A percentile compares a stretch with the other conserved stretches of the same genome.
These are phyloP conservation scores for Callipepla squamata DNA, from an alignment of 2,113 vertebrate genomes.

Conservation along the genomic window DNA sequence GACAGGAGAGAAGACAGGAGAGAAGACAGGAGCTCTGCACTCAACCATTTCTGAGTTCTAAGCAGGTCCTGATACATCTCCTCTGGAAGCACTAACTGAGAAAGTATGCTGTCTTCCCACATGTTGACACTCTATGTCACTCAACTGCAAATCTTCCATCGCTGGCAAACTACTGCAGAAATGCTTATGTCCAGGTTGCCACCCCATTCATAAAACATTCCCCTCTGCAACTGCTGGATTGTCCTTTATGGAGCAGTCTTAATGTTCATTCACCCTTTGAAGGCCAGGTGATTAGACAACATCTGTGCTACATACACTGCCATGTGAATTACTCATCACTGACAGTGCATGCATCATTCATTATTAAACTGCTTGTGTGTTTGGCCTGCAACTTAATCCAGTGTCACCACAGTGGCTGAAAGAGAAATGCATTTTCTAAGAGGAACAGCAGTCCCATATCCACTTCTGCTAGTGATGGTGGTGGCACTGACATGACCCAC, in stretches of 20 bases:
- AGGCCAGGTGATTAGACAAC: slow-evolving; percentile 52
- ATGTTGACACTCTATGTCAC: not conserved
- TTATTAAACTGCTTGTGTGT: not conserved
- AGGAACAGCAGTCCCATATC: not conserved
- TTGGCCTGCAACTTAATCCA: not conserved
- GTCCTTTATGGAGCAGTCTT: slow-evolving; percentile 13
- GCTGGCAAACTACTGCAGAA: not conserved
- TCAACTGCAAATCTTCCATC: not conserved
- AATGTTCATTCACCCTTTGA: slow-evolving; percentile 56
- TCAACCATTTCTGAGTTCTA: not conserved
- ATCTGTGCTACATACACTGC: slow-evolving; percentile 25
- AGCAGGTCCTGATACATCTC: not conserved
- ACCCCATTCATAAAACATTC: slow-evolving; percentile 41
- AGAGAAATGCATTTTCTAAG: not conserved
- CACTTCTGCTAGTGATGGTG: not conserved
- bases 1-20: not conserved
- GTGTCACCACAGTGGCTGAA: not conserved
- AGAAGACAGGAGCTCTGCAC: fast-evolving
- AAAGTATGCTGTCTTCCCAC: not conserved
- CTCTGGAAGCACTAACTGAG: not conserved
- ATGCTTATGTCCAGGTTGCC: not conserved
- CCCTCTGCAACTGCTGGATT: not conserved
- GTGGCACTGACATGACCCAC: not conserved
- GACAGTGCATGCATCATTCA: not conserved
- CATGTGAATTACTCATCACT: not conserved